phyloP scores from a whole-genome alignment of 2,797 vertebrate genomes.

The Lophius americanus region DNA sequence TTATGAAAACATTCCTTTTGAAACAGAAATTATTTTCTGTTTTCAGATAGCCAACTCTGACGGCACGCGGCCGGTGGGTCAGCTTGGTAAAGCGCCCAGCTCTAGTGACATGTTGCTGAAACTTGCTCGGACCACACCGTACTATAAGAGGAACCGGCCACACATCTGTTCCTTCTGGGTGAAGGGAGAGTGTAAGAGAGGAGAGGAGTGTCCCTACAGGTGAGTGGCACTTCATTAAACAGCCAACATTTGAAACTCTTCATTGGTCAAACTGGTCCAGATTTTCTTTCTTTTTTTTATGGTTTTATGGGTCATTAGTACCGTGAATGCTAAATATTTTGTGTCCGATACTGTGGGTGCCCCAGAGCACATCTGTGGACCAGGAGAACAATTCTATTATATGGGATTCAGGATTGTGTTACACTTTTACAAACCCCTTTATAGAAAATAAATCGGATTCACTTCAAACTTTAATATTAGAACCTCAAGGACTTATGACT shows the following conservation, averaged over 20 bases:
- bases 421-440: too few relatives aligned
- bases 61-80: slow-evolving; percentile 91
- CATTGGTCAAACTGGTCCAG: not conserved
- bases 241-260: not conserved
- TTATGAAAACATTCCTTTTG: not conserved
- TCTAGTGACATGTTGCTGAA: slow-evolving; percentile 98
- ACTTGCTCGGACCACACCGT: slow-evolving; percentile 95
- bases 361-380: too few relatives aligned
- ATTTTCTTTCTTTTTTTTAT: too few relatives aligned
- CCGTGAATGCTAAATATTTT: too few relatives aligned
- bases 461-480: too few relatives aligned
- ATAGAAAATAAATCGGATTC: too few relatives aligned
- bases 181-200: slow-evolving; percentile 98
- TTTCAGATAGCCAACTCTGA: slow-evolving; percentile 93
- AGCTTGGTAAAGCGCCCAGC: slow-evolving; percentile 92
- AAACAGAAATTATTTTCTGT: slow-evolving; percentile 13
- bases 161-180: slow-evolving; percentile 99
- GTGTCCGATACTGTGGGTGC: too few relatives aligned
- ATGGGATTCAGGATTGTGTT: too few relatives aligned
- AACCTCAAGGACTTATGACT: too few relatives aligned
- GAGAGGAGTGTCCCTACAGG: slow-evolving; percentile 99
- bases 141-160: slow-evolving; percentile 97
- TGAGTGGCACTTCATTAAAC: slow-evolving; percentile 52
- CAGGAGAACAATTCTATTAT: too few relatives aligned
- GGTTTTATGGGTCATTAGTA: too few relatives aligned